These are phyloP conservation scores for Oplegnathus fasciatus DNA, from an alignment of 2,113 vertebrate genomes.

Conservation along the genomic window DNA sequence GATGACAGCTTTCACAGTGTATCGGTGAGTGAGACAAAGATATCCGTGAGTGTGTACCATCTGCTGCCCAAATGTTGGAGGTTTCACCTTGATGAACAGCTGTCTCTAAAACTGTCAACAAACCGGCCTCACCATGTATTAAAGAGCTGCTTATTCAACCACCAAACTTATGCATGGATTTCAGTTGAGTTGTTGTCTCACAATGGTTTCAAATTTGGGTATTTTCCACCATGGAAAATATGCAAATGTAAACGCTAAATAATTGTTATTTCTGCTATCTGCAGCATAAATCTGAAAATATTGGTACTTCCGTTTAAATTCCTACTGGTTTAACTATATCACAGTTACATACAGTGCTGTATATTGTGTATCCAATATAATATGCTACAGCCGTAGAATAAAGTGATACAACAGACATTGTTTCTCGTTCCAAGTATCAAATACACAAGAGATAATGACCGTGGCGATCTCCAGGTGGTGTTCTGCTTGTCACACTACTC, in stretches of 20 bases:
- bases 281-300: neutral
- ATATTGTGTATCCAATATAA: neutral
- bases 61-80: neutral
- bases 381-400: neutral
- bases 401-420: neutral
- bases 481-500: no score
- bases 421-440: neutral
- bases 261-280: neutral
- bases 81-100: neutral
- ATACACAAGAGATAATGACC: neutral
- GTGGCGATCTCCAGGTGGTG: no score
- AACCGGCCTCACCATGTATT: neutral
- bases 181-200: neutral
- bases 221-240: neutral
- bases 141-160: neutral
- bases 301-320: neutral
- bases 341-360: neutral
- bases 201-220: neutral
- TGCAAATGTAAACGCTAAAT: neutral
- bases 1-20: no score
- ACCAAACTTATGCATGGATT: neutral
- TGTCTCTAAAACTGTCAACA: neutral
- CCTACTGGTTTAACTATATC: neutral
- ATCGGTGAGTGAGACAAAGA: no score
- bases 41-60: neutral